Evolutionary conservation across 1,140 invertebrate species (phyloP), one percentile per base, ranked within the genome.

Genomic region (Lethrus apterus): DNA sequence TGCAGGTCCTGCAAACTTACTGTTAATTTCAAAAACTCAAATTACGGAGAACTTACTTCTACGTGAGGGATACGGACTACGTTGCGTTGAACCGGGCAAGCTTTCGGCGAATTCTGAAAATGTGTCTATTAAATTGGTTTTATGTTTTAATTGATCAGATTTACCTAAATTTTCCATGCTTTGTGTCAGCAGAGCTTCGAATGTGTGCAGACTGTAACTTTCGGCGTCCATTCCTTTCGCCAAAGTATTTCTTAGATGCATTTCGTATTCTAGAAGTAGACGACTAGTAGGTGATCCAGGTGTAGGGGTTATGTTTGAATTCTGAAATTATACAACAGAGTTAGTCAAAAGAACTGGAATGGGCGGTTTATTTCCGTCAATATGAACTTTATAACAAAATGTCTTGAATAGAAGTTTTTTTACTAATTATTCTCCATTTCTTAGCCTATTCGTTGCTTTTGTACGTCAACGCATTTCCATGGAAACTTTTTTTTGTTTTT

Each of bases 171-270:
- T 93, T 70, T 95, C 91, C 89, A 93, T 93, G 70, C 88, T 92
- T 69, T 93, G 89, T 38, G 88, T 88, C 18, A 94, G 74, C 24
- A 95, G 72, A 33, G 89, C 89, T 71, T 94, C 90, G 62, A 94
- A 94, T 1, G 90, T 93, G 63, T 94, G 89, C 48, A 94, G 70
- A 65, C 89, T 92, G 67, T 93, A 93, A 60, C 88, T 93, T 69
- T 93, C 90, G 30, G 90, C 90, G 62, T 93, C 91, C 85, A 93
- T 90, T 51, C 90, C 92, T 65, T 93, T 91, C 56, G 89, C 92
- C 48, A 95, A 73, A 1, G 91, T 92, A 66, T 95, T 95, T 35
- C 92, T 72, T 30, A 95, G 75, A 70, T 94, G 89, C 83, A 93
- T 90, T 73, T 96, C 93, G 68, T 96, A 94, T 71, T 95, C 91